These are phyloP conservation scores for Electrophaes corylata DNA, from an alignment of 2,888 invertebrate genomes.

Conservation along the genomic window DNA sequence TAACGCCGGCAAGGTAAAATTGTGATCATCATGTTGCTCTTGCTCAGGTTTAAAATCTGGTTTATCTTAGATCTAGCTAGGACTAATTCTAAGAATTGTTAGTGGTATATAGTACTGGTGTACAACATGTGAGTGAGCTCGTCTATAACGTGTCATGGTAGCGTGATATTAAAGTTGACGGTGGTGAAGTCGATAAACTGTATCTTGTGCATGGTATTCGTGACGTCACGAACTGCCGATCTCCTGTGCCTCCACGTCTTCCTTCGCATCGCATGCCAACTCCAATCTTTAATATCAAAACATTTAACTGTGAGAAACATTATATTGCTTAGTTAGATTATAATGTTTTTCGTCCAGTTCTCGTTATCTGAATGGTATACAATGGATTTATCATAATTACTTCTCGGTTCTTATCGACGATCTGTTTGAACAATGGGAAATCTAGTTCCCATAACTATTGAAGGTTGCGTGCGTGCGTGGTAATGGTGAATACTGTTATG, in stretches of 20 bases:
- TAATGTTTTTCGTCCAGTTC: conserved; percentile 18
- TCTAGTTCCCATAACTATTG: conserved; percentile 23
- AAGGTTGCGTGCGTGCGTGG: conserved; percentile 12
- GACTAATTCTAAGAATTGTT: neutral
- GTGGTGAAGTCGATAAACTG: neutral
- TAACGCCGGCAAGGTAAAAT: no score
- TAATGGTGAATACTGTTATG: conserved; percentile 1
- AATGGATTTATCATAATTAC: conserved; percentile 22
- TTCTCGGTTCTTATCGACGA: conserved; percentile 25
- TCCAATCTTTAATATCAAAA: conserved; percentile 32
- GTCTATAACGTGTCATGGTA: no score
- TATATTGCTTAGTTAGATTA: conserved; percentile 3
- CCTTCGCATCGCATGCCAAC: neutral
- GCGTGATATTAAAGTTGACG: neutral
- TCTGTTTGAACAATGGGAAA: conserved; percentile 24
- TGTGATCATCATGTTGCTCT: neutral
- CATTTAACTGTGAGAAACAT: conserved; percentile 41
- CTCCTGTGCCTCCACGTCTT: conserved; percentile 1
- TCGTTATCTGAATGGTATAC: conserved; percentile 16
- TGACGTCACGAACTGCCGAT: conserved; percentile 16
- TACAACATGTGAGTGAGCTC: no score
- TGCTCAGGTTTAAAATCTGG: neutral
- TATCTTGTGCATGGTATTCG: conserved; percentile 5
- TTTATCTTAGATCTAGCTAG: neutral
- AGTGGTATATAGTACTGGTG: neutral